These are phyloP conservation scores for Ochropacha duplaris DNA, from an alignment of 2,888 invertebrate species.

Conservation along the genomic window DNA sequence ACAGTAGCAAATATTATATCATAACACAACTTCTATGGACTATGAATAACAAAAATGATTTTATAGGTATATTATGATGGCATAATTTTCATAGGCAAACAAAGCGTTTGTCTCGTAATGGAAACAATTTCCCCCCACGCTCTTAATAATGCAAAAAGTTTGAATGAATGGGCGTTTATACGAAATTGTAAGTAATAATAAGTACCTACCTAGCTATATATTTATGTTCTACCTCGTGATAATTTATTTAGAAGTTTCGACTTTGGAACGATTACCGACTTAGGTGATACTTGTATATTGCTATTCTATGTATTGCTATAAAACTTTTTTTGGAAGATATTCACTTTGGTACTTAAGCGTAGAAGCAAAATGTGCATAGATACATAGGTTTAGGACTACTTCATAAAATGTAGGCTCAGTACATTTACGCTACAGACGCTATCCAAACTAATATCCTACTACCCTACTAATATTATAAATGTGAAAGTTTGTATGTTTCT, in stretches of 20 bases:
- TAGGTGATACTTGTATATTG: too few species aligned
- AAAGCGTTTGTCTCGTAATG: slow-evolving; percentile 25
- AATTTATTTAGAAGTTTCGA: background rate
- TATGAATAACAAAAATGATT: slow-evolving; percentile 23
- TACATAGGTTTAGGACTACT: too few species aligned
- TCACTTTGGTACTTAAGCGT: too few species aligned
- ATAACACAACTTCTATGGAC: slow-evolving; percentile 17
- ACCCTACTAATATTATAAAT: too few species aligned
- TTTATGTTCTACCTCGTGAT: background rate
- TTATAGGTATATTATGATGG: slow-evolving; percentile 10
- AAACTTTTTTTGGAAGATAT: too few species aligned
- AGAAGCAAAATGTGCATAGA: too few species aligned
- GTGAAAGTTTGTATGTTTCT: too few species aligned
- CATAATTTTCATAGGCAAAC: slow-evolving; percentile 1
- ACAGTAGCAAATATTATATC: slow-evolving; percentile 39
- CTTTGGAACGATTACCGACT: background rate
- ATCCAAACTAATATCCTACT: too few species aligned
- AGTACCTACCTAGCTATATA: slow-evolving; percentile 7
- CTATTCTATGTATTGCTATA: too few species aligned
- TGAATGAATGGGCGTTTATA: slow-evolving; percentile 52
- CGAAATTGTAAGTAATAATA: slow-evolving; percentile 39
- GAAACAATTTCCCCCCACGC: slow-evolving; percentile 39
- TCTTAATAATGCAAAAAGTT: slow-evolving; percentile 57
- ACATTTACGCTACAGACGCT: too few species aligned
- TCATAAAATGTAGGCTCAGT: too few species aligned